Conservation (phyloP, 2,888 invertebrate species). For the Callimorpha dominula region DNA sequence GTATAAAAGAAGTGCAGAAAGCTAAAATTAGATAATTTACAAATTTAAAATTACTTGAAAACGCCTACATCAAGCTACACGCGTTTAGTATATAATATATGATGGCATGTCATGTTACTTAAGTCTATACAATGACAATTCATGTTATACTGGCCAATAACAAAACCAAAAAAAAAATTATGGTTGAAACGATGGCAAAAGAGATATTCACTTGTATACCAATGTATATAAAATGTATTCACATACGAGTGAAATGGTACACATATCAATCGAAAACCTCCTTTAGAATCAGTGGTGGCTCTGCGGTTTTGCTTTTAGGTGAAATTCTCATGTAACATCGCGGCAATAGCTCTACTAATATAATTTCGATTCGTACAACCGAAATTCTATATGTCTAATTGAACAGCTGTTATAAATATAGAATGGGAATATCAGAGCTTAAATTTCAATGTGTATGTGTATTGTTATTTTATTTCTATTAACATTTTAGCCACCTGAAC, state of each 20-base stretch:
- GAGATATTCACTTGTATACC: constrained; percentile 41
- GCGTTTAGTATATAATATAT: no score
- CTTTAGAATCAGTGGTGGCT: constrained; percentile 29
- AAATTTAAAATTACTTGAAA: no score
- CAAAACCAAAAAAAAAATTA: constrained; percentile 24
- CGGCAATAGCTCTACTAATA: background rate
- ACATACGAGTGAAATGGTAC: constrained; percentile 35
- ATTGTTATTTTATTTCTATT: no score
- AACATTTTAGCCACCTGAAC: no score
- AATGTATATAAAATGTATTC: constrained; percentile 17
- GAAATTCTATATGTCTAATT: background rate
- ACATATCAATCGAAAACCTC: constrained; percentile 40
- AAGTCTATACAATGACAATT: no score
- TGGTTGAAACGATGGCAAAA: constrained; percentile 42
- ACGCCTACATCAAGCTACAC: no score
- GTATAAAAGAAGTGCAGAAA: no score
- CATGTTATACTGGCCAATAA: no score
- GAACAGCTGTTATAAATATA: background rate
- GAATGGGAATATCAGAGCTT: background rate
- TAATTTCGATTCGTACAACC: background rate
- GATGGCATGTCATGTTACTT: no score
- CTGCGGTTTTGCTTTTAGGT: constrained; percentile 32
- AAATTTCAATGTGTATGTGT: no score
- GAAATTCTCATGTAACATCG: constrained; percentile 8
- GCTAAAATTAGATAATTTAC: no score